A percentile compares a stretch with the other conserved stretches of the same genome.
phyloP scores from a whole-genome alignment of 2,113 vertebrate species.

The Varanus salvator region DNA sequence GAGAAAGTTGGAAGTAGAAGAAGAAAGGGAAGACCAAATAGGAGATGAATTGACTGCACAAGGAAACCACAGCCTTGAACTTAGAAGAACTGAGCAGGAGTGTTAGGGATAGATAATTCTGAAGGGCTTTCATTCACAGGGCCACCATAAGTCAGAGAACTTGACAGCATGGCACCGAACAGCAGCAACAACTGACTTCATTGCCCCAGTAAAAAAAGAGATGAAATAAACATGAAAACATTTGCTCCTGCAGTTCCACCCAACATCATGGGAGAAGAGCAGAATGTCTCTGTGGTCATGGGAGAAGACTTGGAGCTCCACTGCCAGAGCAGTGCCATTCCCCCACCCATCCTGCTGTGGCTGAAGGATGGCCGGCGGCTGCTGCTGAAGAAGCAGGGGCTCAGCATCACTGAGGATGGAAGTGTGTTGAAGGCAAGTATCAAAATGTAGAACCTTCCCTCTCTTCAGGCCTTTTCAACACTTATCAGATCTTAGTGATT shows the following conservation, averaged over 20 bases:
- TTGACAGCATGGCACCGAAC: no score
- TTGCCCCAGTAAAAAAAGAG: neutral
- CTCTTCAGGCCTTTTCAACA: accelerated
- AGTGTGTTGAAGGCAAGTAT: constrained; percentile 87
- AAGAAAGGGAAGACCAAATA: no score
- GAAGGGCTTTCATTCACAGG: no score
- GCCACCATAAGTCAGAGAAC: no score
- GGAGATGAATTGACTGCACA: no score
- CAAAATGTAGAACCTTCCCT: accelerated
- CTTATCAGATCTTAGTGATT: neutral
- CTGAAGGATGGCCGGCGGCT: constrained; percentile 86
- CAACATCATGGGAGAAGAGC: constrained; percentile 93
- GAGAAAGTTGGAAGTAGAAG: no score
- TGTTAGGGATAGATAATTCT: no score
- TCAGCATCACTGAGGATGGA: constrained; percentile 83
- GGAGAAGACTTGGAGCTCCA: constrained; percentile 81
- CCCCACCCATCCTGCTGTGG: constrained; percentile 87
- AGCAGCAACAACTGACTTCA: neutral
- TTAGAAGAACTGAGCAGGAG: no score
- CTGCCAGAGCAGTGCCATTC: constrained; percentile 89
- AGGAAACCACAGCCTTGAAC: no score
- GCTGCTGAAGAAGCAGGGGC: constrained; percentile 85
- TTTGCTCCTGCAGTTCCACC: constrained; percentile 86
- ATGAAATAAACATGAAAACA: neutral
- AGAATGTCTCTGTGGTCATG: constrained; percentile 87